Percentiles rank a stretch among this genome's conserved stretches.
These are phyloP conservation scores for Venustoraphidia nigricollis DNA, from an alignment of 2,888 invertebrate species.

Conservation along the genomic window DNA sequence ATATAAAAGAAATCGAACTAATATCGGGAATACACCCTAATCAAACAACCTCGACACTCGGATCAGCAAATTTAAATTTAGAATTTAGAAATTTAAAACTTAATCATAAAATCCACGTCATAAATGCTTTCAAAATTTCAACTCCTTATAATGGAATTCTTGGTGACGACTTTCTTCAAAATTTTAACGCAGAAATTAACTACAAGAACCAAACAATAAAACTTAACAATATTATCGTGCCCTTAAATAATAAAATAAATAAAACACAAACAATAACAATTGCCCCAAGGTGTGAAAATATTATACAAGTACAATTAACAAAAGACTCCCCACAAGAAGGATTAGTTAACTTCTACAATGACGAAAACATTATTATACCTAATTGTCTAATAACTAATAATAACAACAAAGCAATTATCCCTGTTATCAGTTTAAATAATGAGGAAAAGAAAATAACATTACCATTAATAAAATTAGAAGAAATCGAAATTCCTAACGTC, in stretches of 20 bases:
- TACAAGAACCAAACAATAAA: slow-evolving; percentile 5
- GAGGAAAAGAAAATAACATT: too few relatives aligned
- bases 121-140: slow-evolving; percentile 4
- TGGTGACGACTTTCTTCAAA: slow-evolving; percentile 12
- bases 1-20: not conserved
- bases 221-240: slow-evolving; percentile 5
- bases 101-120: slow-evolving; percentile 8
- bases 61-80: slow-evolving; percentile 6
- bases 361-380: too few relatives aligned
- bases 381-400: too few relatives aligned
- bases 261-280: not conserved
- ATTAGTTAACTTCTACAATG: too few relatives aligned
- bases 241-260: slow-evolving; percentile 1
- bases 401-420: too few relatives aligned
- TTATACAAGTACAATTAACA: slow-evolving; percentile 11
- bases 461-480: too few relatives aligned
- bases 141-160: slow-evolving; percentile 13
- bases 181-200: slow-evolving; percentile 8
- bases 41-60: slow-evolving; percentile 1
- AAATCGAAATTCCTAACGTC: not conserved
- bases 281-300: slow-evolving; percentile 11
- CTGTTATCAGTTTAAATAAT: too few relatives aligned
- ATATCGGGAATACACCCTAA: slow-evolving; percentile 5
- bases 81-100: slow-evolving; percentile 2
- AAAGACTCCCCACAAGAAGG: too few relatives aligned